Evolutionary conservation across 2,113 vertebrate genomes (phyloP), one percentile per base, ranked within the genome.

Genomic region (Eurystomus gularis): DNA sequence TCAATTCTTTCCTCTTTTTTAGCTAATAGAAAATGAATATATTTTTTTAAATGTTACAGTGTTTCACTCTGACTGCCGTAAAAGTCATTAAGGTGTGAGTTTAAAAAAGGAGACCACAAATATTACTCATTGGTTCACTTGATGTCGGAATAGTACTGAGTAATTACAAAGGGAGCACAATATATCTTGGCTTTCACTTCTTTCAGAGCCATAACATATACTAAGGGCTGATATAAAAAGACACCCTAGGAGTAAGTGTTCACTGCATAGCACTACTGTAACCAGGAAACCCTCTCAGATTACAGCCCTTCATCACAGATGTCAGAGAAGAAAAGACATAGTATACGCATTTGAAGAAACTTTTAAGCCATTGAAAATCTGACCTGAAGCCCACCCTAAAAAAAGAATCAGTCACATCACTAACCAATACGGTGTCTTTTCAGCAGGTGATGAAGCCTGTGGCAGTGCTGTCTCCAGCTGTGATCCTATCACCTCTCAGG

Each of bases 11-110:
- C 7, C 3, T 73, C 3, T 31, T 73, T 46, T 94, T n/a, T 91
- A 82, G 20, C 17, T 49, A 82, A 16, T 40, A 55, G 28, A 86
- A 58, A 48, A 86, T 13, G 17, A 72, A 66, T 87, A 61, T 80
- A n/a, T 86, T 96, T 96, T 92, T 86, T 9, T 57, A 62, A 76
- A 66, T 51, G 48, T 1, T 14, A 78, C 13, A 9, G 17, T 66
- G 26, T 91, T 97, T 96, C 91, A 93, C 48, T 95, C 68, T 9
- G 20, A 87, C 82, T 94, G 46, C 73, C 64, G 71, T 96, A 83
- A 96, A 98, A 95, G 73, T 93, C 85, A 88, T 96, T 97, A 97
- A 96, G 84, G 54, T 37, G 33, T 76, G 52, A 61, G 52, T 96
- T 98, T 97, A 91, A 83, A 62, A 72, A 94, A 85, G 48, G 69